Evolutionary conservation across 2,888 invertebrate species (phyloP), one percentile per base, ranked within the genome.

Genomic region (Venustoraphidia nigricollis): DNA sequence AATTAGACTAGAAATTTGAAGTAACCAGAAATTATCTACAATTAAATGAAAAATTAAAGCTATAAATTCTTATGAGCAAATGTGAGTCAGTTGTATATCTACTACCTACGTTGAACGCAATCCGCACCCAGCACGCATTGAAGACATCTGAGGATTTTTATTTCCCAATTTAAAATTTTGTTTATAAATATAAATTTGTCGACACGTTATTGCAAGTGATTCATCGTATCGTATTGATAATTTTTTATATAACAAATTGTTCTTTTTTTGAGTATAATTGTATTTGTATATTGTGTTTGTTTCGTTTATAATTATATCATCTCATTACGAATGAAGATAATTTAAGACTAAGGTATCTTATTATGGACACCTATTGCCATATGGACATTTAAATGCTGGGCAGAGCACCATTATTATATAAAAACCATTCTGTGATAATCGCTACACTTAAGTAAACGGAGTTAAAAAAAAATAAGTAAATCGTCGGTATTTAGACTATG

Each of bases 111-210:
- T 59, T 60, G 57, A 58, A 71, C 71, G 74, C 75, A 75, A 81
- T 73, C 75, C 78, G 77, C 78, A 82, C 78, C 77, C 83, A 83
- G 83, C 83, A 82, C 82, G 82, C 83, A 84, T 83, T 84, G 83
- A 83, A 80, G 83, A 83, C 83, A 83, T 83, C 83, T 83, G 83
- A 82, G 81, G 81, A 83, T 79, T 75, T 76, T 74, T 73, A 72
- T 70, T 69, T 71, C 70, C 71, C 65, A 63, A 54, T 59, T 58
- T 59, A 57, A 54, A 57, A 65, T 66, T 64, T 62, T 60, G 62
- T 65, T 65, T 55, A 57, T 27, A 27, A 27, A 27, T 56, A 54
- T 59, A 53, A 62, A 65, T 65, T 65, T 66, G 65, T 43, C 47
- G 47, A 47, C 37, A 43, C 43, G 43, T 43, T 43, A 27, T 27